Evolutionary conservation across 2,113 vertebrate genomes (phyloP), one percentile per base, ranked within the genome.

Genomic region (Nothocercus julius): DNA sequence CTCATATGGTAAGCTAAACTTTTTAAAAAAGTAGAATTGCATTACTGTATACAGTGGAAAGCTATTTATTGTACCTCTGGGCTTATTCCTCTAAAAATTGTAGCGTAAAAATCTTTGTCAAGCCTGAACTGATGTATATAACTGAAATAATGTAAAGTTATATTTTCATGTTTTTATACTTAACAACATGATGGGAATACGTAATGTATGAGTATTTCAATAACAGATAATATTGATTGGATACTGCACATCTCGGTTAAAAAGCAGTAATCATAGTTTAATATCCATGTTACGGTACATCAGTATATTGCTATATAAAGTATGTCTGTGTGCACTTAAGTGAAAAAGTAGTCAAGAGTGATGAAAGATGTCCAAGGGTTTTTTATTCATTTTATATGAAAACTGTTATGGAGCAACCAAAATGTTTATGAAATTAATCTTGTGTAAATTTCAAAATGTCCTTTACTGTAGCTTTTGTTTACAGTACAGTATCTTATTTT

Each of bases 91-190:
- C 96, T 97, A 96, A 97, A 97, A 98, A 91, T 82, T 75, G 30
- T 97, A 97, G 95, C 81, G 80, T 97, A 89, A 88, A 75, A 87
- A 92, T 94, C 94, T 98, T 97, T 98, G 97, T 98, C 97, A 97
- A 98, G 97, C 97, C 97, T 98, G 96, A 98, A 97, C 91, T 97
- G 87, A 97, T 98, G 98, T 98, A 98, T 97, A 98, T 98, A 98
- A 97, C 95, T 97, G 96, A 97, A 98, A 98, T 97, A 97, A 97
- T 98, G 98, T 98, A 98, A 98, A 98, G 94, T 98, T 98, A 98
- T 98, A 98, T 98, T 98, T 98, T 98, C 98, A 98, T 98, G 98
- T 98, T 98, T 98, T 98, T 98, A 98, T 98, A 98, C 97, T 96
- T 97, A 97, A 94, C 85, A 76, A 98, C 96, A 97, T 97, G 96